Conservation (phyloP, 1,140 invertebrate genomes). For the Manduca sexta region DNA sequence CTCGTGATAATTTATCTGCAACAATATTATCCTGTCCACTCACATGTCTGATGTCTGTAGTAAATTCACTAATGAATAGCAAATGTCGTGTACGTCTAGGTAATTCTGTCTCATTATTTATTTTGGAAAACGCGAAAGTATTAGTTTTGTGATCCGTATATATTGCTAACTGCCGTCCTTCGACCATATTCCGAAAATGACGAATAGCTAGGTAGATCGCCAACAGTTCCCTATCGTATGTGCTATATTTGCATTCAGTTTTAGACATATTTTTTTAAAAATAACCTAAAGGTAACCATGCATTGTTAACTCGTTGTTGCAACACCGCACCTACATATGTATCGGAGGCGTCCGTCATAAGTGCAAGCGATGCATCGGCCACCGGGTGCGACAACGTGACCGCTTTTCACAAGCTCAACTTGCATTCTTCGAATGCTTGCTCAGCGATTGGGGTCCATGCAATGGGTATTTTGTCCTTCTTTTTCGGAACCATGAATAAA, state of each 20-base stretch:
- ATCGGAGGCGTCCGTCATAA: constrained; percentile 25
- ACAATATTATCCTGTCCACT: constrained; percentile 4
- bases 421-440: constrained; percentile 37
- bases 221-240: constrained; percentile 8
- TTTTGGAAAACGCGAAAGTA: constrained; percentile 2
- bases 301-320: not conserved
- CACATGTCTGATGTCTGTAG: constrained; percentile 7
- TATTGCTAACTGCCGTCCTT: constrained; percentile 4
- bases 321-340: constrained; percentile 1
- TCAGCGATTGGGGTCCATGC: constrained; percentile 17
- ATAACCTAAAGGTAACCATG: constrained; percentile 8
- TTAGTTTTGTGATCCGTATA: constrained; percentile 9
- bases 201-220: constrained; percentile 2
- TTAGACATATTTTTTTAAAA: constrained; percentile 4
- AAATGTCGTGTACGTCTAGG: constrained; percentile 3
- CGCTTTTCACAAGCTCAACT: constrained; percentile 12
- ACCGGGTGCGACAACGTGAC: not conserved
- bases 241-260: constrained; percentile 4
- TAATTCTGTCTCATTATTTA: not conserved
- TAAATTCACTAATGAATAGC: constrained; percentile 7
- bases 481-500: constrained; percentile 27
- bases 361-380: not conserved
- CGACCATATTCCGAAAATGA: constrained; percentile 4
- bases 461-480: constrained; percentile 33
- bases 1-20: constrained; percentile 8